phyloP scores from a whole-genome alignment of 1,140 invertebrate species.

The Condylostylus longicornis region DNA sequence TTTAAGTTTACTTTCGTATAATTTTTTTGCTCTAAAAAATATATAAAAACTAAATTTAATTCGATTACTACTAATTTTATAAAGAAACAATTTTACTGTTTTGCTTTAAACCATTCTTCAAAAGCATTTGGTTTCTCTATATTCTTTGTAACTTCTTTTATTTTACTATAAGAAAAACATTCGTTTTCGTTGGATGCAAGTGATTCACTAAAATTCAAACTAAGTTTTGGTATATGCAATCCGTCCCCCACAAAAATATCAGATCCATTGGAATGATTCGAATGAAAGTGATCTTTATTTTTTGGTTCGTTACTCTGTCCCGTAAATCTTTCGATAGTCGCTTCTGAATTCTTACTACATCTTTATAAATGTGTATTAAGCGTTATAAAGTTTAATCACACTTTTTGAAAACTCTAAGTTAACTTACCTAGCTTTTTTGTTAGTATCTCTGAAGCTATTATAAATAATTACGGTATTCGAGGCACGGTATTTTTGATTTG shows the following conservation, averaged over 20 bases:
- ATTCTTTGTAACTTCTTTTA: not conserved
- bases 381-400: too few relatives aligned
- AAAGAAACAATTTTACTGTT: not conserved
- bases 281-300: too few relatives aligned
- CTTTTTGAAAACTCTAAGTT: too few relatives aligned
- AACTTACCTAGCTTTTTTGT: not conserved
- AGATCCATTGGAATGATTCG: too few relatives aligned
- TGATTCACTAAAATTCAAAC: not conserved
- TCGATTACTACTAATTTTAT: not conserved
- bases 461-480: not conserved
- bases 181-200: not conserved
- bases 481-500: not conserved
- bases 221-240: not conserved
- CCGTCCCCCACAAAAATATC: too few relatives aligned
- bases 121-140: not conserved
- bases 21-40: not conserved
- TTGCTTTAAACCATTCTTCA: not conserved
- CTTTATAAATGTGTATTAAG: too few relatives aligned
- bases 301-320: not conserved
- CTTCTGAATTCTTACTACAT: not conserved
- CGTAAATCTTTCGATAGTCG: not conserved
- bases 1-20: not conserved
- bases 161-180: not conserved
- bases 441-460: not conserved
- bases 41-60: too few relatives aligned